phyloP scores from a whole-genome alignment of 2,797 vertebrate species.

The Diplodus sargus region DNA sequence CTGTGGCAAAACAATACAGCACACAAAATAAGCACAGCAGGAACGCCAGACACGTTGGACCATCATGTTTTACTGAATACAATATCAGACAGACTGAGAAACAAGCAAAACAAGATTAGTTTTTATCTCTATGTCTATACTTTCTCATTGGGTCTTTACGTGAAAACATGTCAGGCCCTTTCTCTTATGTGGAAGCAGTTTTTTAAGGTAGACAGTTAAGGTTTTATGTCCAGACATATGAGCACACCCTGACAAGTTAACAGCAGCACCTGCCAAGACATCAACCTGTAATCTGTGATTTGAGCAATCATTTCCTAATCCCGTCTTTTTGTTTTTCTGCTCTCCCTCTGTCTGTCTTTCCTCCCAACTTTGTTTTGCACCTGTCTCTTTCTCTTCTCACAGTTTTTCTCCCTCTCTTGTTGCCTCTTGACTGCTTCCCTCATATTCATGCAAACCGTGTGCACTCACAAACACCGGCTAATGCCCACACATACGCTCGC shows the following conservation, averaged over 20 bases:
- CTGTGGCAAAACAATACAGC: no score
- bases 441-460: constrained; percentile 46
- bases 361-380: constrained; percentile 9
- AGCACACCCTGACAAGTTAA: constrained; percentile 45
- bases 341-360: not conserved
- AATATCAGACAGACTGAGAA: not conserved
- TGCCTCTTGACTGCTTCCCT: constrained; percentile 23
- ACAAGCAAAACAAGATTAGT: not conserved
- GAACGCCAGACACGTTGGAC: no score
- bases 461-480: constrained; percentile 38
- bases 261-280: constrained; percentile 54
- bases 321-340: constrained; percentile 17
- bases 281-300: constrained; percentile 47
- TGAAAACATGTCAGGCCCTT: not conserved
- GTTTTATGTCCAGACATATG: constrained; percentile 12
- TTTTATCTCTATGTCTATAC: not conserved
- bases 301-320: constrained; percentile 50
- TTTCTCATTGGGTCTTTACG: not conserved
- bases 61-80: no score
- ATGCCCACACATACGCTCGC: constrained; percentile 16
- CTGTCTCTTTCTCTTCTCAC: constrained; percentile 5
- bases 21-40: no score
- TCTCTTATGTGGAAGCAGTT: not conserved
- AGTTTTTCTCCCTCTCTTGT: not conserved
- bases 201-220: not conserved